Evolutionary conservation across 2,888 invertebrate species (phyloP).

Genomic region (Caenorhabditis plicata): DNA sequence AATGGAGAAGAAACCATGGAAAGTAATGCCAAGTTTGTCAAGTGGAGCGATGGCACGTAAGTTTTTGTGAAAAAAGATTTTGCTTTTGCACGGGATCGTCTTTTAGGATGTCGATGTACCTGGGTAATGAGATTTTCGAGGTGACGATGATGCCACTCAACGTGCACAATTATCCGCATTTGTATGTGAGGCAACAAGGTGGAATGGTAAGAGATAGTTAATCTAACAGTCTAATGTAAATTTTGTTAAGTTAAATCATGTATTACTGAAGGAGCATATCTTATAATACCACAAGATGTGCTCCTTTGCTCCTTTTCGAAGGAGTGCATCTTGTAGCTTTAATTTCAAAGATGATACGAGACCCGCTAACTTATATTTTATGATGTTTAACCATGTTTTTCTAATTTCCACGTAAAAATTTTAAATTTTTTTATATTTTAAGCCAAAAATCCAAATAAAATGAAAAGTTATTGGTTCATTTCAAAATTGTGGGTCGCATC

Average conservation of each 20-base stretch:
- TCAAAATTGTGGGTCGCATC: too few species aligned
- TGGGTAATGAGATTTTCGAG: conserved; percentile 96
- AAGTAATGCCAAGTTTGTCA: conserved; percentile 90
- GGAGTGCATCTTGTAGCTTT: too few species aligned
- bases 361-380: too few species aligned
- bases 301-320: too few species aligned
- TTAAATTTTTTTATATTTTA: background rate
- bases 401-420: too few species aligned
- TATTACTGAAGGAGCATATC: too few species aligned
- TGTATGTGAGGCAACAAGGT: conserved; percentile 15
- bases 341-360: too few species aligned
- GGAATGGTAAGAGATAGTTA: conserved; percentile 7
- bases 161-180: conserved; percentile 75
- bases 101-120: conserved; percentile 85
- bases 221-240: too few species aligned
- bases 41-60: conserved; percentile 88
- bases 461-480: too few species aligned
- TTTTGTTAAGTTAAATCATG: too few species aligned
- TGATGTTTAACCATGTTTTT: too few species aligned
- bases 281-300: too few species aligned
- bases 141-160: conserved; percentile 83
- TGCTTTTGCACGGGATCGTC: background rate
- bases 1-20: conserved; percentile 78
- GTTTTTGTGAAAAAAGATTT: conserved; percentile 5
- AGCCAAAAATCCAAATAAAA: background rate